These are phyloP conservation scores for Microcebus jonahi DNA, from an alignment of 2,113 vertebrate species.

Conservation along the genomic window DNA sequence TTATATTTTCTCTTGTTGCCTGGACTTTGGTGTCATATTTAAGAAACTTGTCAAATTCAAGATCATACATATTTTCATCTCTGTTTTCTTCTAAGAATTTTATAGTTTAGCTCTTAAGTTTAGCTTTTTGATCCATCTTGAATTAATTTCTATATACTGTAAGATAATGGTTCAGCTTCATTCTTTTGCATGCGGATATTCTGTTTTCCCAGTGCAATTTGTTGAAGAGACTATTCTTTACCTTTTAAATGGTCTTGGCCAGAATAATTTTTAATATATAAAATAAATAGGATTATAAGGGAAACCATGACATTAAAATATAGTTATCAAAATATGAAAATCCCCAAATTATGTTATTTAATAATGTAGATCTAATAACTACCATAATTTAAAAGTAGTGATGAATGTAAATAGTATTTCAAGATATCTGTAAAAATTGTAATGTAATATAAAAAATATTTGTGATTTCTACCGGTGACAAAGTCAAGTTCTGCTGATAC, in stretches of 20 bases:
- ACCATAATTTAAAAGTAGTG: neutral
- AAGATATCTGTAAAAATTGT: neutral
- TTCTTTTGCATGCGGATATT: neutral
- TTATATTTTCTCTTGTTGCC: conserved; percentile 27
- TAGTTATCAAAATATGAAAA: conserved; percentile 37
- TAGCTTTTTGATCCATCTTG: neutral
- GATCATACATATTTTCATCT: neutral
- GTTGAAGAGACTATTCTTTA: conserved; percentile 6
- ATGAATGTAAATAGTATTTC: conserved; percentile 11
- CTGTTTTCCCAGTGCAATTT: neutral
- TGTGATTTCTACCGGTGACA: conserved; percentile 5
- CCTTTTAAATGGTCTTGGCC: neutral
- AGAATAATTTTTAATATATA: conserved; percentile 1
- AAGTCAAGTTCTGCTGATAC: neutral
- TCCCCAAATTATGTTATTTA: neutral
- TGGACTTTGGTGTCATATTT: neutral
- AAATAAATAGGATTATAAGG: conserved; percentile 19
- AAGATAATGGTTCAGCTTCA: neutral
- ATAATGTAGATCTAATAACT: neutral
- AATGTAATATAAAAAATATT: neutral
- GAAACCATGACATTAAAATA: neutral
- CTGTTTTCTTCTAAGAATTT: conserved; percentile 7
- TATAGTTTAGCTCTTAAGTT: conserved; percentile 26
- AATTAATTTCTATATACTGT: neutral
- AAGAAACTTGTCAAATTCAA: conserved; percentile 35